Percentiles rank a stretch among this genome's conserved stretches.
phyloP scores from a whole-genome alignment of 2,113 vertebrate genomes.

The Limanda limanda region DNA sequence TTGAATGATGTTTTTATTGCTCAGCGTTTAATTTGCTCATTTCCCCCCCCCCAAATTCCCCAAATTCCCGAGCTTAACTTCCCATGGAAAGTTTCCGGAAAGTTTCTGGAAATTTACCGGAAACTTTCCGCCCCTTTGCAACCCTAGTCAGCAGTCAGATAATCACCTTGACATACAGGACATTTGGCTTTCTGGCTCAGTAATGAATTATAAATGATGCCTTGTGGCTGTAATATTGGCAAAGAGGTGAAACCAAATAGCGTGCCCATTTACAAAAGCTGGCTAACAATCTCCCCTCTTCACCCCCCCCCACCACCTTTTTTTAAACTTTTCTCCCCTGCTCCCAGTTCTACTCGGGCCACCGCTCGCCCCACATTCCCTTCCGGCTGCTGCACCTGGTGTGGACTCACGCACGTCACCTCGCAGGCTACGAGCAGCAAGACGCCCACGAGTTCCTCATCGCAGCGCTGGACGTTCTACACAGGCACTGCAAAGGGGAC shows the following conservation, averaged over 20 bases:
- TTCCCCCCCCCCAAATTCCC: no score
- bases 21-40: no score
- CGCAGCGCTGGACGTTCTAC: slow-evolving; percentile 96
- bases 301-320: not conserved
- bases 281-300: slow-evolving; percentile 39
- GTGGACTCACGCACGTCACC: slow-evolving; percentile 98
- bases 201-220: slow-evolving; percentile 26
- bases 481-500: slow-evolving; percentile 98
- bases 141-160: slow-evolving; percentile 6
- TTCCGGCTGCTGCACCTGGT: slow-evolving; percentile 99
- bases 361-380: slow-evolving; percentile 98
- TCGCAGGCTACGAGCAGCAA: slow-evolving; percentile 99
- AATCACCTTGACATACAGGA: slow-evolving; percentile 12
- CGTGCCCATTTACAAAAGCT: slow-evolving; percentile 23
- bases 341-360: slow-evolving; percentile 96
- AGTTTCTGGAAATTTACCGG: no score
- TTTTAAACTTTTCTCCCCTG: slow-evolving; percentile 14
- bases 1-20: no score
- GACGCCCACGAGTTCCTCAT: slow-evolving; percentile 99
- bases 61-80: no score
- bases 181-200: slow-evolving; percentile 11
- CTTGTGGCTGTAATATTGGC: not conserved
- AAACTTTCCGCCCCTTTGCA: no score
- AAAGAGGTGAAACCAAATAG: slow-evolving; percentile 15
- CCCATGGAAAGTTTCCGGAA: no score